These are phyloP conservation scores for Cydia amplana DNA, from an alignment of 1,140 invertebrate genomes.

Conservation along the genomic window DNA sequence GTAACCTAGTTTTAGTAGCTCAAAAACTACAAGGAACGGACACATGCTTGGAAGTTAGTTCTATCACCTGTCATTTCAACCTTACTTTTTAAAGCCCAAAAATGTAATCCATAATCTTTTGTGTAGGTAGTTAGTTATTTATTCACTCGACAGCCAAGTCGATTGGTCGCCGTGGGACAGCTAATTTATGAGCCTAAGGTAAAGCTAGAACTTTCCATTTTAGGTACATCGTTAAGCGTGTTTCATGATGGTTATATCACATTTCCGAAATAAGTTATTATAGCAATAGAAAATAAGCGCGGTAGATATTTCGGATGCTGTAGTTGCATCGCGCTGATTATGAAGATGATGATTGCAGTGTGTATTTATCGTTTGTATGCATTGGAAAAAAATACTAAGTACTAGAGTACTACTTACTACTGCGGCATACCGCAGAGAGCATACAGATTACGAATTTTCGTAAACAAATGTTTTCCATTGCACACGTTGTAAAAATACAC, in stretches of 20 bases:
- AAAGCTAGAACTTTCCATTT: neutral
- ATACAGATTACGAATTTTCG: neutral
- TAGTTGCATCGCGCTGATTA: neutral
- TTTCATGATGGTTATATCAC: neutral
- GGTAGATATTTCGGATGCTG: neutral
- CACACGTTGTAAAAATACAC: neutral
- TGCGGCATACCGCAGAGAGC: too few relatives aligned
- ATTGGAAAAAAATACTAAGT: neutral
- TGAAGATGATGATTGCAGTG: too few relatives aligned
- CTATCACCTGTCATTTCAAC: neutral
- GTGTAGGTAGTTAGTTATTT: neutral
- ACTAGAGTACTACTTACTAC: too few relatives aligned
- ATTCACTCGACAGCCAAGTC: neutral
- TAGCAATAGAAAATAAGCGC: too few relatives aligned
- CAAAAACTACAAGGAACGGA: neutral
- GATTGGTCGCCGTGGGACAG: neutral
- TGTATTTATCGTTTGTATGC: too few relatives aligned
- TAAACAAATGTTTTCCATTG: neutral
- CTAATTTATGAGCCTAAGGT: neutral
- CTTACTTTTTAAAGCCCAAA: neutral
- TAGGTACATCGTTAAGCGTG: neutral
- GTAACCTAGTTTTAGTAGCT: neutral
- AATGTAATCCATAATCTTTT: neutral
- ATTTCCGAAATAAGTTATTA: neutral
- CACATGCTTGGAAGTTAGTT: neutral